These are phyloP conservation scores for Limnephilus auricula DNA, from an alignment of 2,888 invertebrate species.

Conservation along the genomic window DNA sequence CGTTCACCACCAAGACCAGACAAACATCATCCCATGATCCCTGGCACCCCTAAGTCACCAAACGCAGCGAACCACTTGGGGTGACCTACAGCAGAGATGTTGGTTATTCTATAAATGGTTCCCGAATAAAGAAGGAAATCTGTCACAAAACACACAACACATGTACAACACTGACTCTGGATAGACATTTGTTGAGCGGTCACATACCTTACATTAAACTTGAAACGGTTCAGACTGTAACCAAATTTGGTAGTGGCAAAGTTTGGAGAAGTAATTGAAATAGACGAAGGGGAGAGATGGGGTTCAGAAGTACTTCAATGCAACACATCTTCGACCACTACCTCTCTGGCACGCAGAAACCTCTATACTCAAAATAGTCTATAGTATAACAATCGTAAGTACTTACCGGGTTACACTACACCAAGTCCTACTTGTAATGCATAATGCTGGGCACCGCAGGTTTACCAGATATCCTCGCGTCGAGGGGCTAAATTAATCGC, in stretches of 20 bases:
- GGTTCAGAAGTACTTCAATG: background rate
- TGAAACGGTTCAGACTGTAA: background rate
- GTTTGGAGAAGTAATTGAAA: background rate
- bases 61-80: no score
- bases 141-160: no score
- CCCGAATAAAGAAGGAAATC: no score
- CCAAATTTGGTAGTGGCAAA: background rate
- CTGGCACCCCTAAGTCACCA: no score
- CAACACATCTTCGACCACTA: background rate
- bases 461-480: background rate
- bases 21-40: no score
- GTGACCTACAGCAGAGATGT: no score
- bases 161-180: no score
- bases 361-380: background rate
- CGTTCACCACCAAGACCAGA: no score
- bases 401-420: background rate
- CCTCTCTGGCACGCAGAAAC: background rate
- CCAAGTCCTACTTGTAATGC: background rate
- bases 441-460: background rate
- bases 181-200: no score
- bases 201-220: background rate
- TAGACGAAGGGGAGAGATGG: background rate
- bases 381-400: background rate
- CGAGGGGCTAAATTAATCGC: background rate
- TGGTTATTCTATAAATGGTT: no score